Conservation (phyloP, 1,140 invertebrate species). For the Apis cerana region DNA sequence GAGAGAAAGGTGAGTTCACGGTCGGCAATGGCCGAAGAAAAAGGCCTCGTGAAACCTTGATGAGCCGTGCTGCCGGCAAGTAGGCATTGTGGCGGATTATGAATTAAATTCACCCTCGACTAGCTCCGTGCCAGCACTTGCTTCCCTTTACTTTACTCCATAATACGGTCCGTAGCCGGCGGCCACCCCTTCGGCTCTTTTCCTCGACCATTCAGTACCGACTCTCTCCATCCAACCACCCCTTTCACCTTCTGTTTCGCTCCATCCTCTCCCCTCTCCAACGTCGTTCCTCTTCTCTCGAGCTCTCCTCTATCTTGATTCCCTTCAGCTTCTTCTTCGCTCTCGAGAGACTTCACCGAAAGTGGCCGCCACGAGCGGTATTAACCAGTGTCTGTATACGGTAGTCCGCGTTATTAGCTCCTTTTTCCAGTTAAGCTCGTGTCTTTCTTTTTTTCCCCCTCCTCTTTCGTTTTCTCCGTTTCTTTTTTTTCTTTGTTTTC, state of each 20-base stretch:
- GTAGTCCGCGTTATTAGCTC: slow-evolving; percentile 44
- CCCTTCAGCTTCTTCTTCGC: slow-evolving; percentile 49
- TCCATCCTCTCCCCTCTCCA: background rate
- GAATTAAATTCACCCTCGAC: slow-evolving; percentile 70
- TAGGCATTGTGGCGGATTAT: slow-evolving; percentile 67
- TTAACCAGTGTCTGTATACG: slow-evolving; percentile 50
- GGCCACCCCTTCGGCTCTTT: slow-evolving; percentile 51
- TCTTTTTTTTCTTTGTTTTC: background rate
- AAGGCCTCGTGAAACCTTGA: slow-evolving; percentile 66
- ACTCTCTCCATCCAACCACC: background rate
- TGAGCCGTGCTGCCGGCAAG: slow-evolving; percentile 58
- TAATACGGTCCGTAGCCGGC: slow-evolving; percentile 63
- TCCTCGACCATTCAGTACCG: slow-evolving; percentile 54
- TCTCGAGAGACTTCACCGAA: slow-evolving; percentile 52
- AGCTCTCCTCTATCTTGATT: slow-evolving; percentile 45
- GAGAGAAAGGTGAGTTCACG: slow-evolving; percentile 14
- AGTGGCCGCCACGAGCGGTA: slow-evolving; percentile 44
- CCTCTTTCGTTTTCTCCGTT: background rate
- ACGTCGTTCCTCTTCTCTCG: background rate
- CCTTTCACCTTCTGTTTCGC: background rate
- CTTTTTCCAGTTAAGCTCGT: slow-evolving; percentile 47
- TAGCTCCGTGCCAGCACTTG: slow-evolving; percentile 47
- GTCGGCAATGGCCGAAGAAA: slow-evolving; percentile 45
- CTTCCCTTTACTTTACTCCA: slow-evolving; percentile 65
- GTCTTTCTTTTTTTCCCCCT: background rate